These are phyloP conservation scores for Phyllostomus hastatus DNA, from an alignment of 2,113 vertebrate species.

Conservation along the genomic window DNA sequence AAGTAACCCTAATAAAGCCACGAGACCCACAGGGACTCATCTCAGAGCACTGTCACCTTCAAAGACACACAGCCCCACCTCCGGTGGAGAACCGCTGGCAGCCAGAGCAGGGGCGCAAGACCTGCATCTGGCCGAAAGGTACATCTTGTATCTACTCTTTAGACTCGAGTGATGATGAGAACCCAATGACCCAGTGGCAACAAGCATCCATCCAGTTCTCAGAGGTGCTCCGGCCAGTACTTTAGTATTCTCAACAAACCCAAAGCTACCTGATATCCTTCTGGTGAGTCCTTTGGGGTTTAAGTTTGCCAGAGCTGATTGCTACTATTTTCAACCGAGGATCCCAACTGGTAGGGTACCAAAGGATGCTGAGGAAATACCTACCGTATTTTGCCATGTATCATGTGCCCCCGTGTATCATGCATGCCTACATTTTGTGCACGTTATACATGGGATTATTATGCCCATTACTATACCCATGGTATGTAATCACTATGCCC, in stretches of 20 bases:
- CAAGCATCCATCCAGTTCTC: background rate
- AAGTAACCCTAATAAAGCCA: background rate
- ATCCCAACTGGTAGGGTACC: background rate
- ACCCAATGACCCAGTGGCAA: background rate
- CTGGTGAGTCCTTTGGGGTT: background rate
- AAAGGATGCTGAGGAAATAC: background rate
- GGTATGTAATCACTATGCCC: too few species aligned
- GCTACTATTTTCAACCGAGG: background rate
- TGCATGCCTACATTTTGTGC: too few species aligned
- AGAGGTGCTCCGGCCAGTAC: background rate
- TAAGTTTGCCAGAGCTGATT: background rate
- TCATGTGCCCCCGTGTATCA: too few species aligned
- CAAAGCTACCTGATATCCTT: background rate
- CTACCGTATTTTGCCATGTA: too few species aligned
- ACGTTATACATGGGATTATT: too few species aligned
- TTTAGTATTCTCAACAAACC: background rate
- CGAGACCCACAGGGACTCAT: background rate
- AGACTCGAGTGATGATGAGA: background rate
- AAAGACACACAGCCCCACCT: background rate
- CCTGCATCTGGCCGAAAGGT: background rate
- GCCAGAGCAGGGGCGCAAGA: background rate
- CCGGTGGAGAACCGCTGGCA: background rate
- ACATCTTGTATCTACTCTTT: background rate
- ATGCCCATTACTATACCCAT: too few species aligned
- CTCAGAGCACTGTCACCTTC: background rate